Evolutionary conservation across 2,888 invertebrate genomes (phyloP).

Genomic region (Pegoplata infirma): DNA sequence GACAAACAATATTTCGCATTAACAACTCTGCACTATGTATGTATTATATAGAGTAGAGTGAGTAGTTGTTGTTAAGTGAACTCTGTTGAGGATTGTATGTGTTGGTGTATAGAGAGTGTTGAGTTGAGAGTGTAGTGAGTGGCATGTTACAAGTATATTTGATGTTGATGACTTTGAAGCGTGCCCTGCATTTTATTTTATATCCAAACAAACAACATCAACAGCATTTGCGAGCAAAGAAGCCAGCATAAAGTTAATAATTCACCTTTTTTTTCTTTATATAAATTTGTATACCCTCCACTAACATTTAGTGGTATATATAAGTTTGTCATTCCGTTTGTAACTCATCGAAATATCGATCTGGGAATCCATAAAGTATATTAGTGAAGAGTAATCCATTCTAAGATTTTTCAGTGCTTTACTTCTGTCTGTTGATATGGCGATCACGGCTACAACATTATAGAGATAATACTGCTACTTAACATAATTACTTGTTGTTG

Average conservation of each 20-base stretch:
- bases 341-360: too few species aligned
- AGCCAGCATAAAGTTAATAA: constrained; percentile 52
- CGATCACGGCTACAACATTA: too few species aligned
- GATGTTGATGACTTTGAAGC: constrained; percentile 64
- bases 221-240: not conserved
- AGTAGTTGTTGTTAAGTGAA: constrained; percentile 9
- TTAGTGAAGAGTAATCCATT: too few species aligned
- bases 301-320: too few species aligned
- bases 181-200: constrained; percentile 61
- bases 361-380: constrained; percentile 9
- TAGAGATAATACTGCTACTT: too few species aligned
- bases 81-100: constrained; percentile 27
- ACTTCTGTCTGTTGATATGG: too few species aligned
- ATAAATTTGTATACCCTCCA: too few species aligned
- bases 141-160: constrained; percentile 42
- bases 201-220: constrained; percentile 1
- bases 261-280: constrained; percentile 47
- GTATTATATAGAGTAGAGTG: constrained; percentile 10
- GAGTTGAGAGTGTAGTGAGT: constrained; percentile 22
- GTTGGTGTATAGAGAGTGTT: not conserved
- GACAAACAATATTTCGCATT: constrained; percentile 3
- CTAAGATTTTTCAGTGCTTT: too few species aligned
- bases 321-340: too few species aligned
- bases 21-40: not conserved
- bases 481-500: too few species aligned